Percentiles rank a stretch among this genome's conserved stretches.
phyloP scores from a whole-genome alignment of 2,888 invertebrate genomes.

The Eledona agricola region DNA sequence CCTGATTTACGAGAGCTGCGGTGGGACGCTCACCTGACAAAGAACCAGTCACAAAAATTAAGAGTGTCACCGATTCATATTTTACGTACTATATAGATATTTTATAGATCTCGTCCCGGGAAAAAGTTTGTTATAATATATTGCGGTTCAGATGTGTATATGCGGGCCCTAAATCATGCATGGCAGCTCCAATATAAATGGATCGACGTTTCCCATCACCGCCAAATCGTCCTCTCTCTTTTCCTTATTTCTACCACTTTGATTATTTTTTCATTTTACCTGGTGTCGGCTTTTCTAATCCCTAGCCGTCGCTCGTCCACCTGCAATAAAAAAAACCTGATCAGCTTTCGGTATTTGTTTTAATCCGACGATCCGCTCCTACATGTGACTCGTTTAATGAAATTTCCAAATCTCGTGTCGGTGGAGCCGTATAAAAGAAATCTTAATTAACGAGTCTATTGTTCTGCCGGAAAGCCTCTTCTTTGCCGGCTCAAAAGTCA shows the following conservation, averaged over 20 bases:
- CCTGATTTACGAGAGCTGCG: slow-evolving; percentile 47
- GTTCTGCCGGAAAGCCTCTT: slow-evolving; percentile 71
- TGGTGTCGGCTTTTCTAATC: slow-evolving; percentile 55
- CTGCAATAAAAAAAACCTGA: slow-evolving; percentile 59
- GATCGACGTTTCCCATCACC: slow-evolving; percentile 10
- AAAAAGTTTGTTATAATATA: slow-evolving; percentile 24
- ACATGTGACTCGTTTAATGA: slow-evolving; percentile 37
- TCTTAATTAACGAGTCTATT: slow-evolving; percentile 82
- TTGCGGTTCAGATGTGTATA: slow-evolving; percentile 22
- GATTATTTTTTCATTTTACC: slow-evolving; percentile 45
- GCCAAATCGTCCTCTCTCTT: background rate
- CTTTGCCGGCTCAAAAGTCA: slow-evolving; percentile 46
- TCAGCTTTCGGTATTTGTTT: slow-evolving; percentile 41
- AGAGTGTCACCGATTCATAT: too few relatives aligned
- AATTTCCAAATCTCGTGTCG: slow-evolving; percentile 39
- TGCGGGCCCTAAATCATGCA: slow-evolving; percentile 34
- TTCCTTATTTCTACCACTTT: background rate
- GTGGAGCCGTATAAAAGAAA: slow-evolving; percentile 67
- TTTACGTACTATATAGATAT: too few relatives aligned
- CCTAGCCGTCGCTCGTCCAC: slow-evolving; percentile 57
- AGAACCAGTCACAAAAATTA: too few relatives aligned
- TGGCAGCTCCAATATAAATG: slow-evolving; percentile 20
- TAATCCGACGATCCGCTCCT: slow-evolving; percentile 24
- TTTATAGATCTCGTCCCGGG: slow-evolving; percentile 11
- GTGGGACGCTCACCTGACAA: slow-evolving; percentile 49